Percentiles rank a stretch among this genome's conserved stretches.
Evolutionary conservation across 2,113 vertebrate genomes (phyloP).

Genomic region (Clarias macrocephalus): DNA sequence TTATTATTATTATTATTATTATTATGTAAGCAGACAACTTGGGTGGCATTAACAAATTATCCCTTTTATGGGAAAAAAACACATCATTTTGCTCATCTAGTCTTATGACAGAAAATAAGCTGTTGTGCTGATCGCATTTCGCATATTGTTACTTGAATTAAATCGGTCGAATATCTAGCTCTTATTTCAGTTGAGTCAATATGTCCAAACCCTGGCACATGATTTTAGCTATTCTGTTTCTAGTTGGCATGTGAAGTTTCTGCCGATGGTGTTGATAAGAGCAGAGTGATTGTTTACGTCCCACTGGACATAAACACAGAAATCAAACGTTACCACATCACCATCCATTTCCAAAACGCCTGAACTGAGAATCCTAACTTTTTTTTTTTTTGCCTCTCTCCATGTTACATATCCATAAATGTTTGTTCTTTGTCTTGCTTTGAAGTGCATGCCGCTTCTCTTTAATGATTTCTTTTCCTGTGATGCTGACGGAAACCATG

Average conservation of each 20-base stretch:
- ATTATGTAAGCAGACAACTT: background rate
- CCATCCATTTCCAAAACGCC: constrained; percentile 74
- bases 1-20: no score
- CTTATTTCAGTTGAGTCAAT: constrained; percentile 56
- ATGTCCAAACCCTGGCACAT: constrained; percentile 65
- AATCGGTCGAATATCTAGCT: constrained; percentile 27
- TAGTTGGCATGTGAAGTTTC: constrained; percentile 70
- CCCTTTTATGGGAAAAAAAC: background rate
- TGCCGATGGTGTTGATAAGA: constrained; percentile 70
- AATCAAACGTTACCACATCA: constrained; percentile 70
- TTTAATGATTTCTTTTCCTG: constrained; percentile 77
- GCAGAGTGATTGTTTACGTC: constrained; percentile 71
- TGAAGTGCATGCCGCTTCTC: constrained; percentile 76
- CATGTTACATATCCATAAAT: constrained; percentile 76
- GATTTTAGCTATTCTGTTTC: constrained; percentile 68
- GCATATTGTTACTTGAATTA: constrained; percentile 54
- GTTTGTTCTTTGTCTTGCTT: constrained; percentile 73
- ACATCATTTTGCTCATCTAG: background rate
- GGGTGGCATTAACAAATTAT: background rate
- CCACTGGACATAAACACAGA: constrained; percentile 65
- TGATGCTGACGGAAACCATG: constrained; percentile 86
- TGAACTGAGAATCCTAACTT: constrained; percentile 70
- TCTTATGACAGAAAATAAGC: background rate
- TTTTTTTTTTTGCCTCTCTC: constrained; percentile 46
- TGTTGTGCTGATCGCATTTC: background rate